Percentiles rank a stretch among this genome's conserved stretches.
These are phyloP conservation scores for Naso thynnoides DNA, from an alignment of 2,797 vertebrate genomes.

Conservation along the genomic window DNA sequence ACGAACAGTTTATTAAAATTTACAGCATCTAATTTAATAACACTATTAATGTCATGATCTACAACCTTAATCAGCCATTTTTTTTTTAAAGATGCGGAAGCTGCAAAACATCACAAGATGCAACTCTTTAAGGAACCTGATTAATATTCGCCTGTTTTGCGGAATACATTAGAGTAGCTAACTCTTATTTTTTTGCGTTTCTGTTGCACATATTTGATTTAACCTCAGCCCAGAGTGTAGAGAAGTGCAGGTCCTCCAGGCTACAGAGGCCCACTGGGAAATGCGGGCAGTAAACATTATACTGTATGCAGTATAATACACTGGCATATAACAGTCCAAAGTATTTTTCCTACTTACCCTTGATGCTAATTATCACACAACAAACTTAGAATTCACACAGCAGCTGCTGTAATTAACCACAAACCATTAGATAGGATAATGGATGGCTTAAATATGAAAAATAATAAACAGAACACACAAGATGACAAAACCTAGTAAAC, in stretches of 20 bases:
- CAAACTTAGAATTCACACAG: conserved; percentile 39
- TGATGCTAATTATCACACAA: conserved; percentile 39
- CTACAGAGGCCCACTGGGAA: conserved; percentile 17
- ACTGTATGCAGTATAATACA: conserved; percentile 28
- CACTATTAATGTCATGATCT: conserved; percentile 56
- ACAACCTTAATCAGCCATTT: conserved; percentile 42
- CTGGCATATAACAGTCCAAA: conserved; percentile 19
- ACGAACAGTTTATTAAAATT: conserved; percentile 60
- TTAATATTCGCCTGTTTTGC: background rate
- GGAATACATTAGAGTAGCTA: background rate
- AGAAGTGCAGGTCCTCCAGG: conserved; percentile 26
- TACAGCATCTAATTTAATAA: conserved; percentile 61
- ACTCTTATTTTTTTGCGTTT: conserved; percentile 18
- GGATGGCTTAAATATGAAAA: conserved; percentile 40
- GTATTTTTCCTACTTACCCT: conserved; percentile 28
- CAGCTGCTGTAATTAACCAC: conserved; percentile 52
- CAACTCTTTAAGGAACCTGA: conserved; percentile 11
- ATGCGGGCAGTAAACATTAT: conserved; percentile 18
- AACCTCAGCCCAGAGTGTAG: conserved; percentile 10
- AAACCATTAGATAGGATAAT: conserved; percentile 53
- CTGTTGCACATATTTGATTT: conserved; percentile 25
- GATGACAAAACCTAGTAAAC: conserved; percentile 29
- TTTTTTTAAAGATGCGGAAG: conserved; percentile 10
- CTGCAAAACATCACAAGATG: background rate
- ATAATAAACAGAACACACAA: conserved; percentile 30